Base-by-base conservation (phyloP, 2,797 vertebrate species). In the Garrulus glandarius region DNA sequence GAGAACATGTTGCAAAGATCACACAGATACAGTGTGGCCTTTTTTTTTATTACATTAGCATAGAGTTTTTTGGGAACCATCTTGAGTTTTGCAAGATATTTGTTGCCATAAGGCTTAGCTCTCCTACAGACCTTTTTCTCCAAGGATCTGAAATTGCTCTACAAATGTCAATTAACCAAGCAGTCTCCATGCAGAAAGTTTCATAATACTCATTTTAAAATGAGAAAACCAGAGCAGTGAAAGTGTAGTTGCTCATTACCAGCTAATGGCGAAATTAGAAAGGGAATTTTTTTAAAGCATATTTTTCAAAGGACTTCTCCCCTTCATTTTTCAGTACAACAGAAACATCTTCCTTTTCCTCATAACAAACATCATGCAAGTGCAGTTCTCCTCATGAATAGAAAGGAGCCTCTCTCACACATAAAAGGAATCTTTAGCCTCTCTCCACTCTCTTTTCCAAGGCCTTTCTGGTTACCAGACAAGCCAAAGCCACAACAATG, bases 81-180 rank as follows among this genome's bases (percentile, higher is more conserved):
- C 36, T 53, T 74, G 26, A 89, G 27, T 93, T 91, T 74, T 83
- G 13, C 14, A 60, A 84, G 56, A 7, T 77, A 22, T 67, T 91
- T 87, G 53, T 87, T 80, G 83, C 68, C 26, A 23, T 36, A 50
- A 91, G 53, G 11, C 75, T 94, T 80, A 80, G 22, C 3, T 82
- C 24, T 91, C 59, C 43, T 83, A 36, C 19, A 87, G 39, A 24
- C 5, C 10, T 60, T 80, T 94, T 83, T 61, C 82, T 91, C 75
- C 64, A 89, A 69, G 41, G 75, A 92, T 74, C 22, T 92, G 27
- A 85, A 92, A 83, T 27, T 80, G 19, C 49, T 83, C 50, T 89
- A 86, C 72, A 92, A 91, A 83, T 85, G 82, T 87, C 84, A 95
- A 85, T 96, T 96, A 94, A 93, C 89, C 93, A 94, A 95, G 65